A percentile compares a stretch with the other conserved stretches of the same genome.
These are phyloP conservation scores for Corella eumyota DNA, from an alignment of 23 tunicate genomes.

Conservation along the genomic window DNA sequence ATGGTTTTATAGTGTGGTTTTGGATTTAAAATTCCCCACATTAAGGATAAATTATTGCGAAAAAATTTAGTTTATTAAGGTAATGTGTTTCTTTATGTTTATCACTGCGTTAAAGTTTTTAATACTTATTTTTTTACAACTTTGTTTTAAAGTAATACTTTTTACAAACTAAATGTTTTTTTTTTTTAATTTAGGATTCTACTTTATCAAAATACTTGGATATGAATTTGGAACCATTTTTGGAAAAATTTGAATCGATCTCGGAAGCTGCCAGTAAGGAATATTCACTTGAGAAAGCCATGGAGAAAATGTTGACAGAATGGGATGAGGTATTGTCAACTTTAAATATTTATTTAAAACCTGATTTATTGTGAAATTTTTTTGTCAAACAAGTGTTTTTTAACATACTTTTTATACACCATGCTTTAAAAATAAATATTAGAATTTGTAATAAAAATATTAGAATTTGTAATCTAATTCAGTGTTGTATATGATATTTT, in stretches of 20 bases:
- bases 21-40: not conserved
- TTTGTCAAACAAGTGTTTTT: not conserved
- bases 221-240: slow-evolving; percentile 75
- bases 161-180: not conserved
- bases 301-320: slow-evolving; percentile 92
- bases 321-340: slow-evolving; percentile 80
- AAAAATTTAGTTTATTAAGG: too few relatives aligned
- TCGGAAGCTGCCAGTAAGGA: slow-evolving; percentile 97
- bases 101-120: too few relatives aligned
- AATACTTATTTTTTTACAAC: too few relatives aligned
- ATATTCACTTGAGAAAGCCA: slow-evolving; percentile 95
- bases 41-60: too few relatives aligned
- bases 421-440: too few relatives aligned
- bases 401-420: not conserved
- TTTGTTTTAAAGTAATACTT: not conserved
- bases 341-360: not conserved
- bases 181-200: slow-evolving; percentile 26
- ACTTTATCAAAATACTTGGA: slow-evolving; percentile 81
- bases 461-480: too few relatives aligned
- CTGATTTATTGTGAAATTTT: not conserved
- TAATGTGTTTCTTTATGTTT: too few relatives aligned
- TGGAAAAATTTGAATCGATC: slow-evolving; percentile 83
- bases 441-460: too few relatives aligned
- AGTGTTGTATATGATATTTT: too few relatives aligned
- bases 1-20: too few relatives aligned